phyloP scores from a whole-genome alignment of 2,113 vertebrate species.

The Eulacestoma nigropectus region DNA sequence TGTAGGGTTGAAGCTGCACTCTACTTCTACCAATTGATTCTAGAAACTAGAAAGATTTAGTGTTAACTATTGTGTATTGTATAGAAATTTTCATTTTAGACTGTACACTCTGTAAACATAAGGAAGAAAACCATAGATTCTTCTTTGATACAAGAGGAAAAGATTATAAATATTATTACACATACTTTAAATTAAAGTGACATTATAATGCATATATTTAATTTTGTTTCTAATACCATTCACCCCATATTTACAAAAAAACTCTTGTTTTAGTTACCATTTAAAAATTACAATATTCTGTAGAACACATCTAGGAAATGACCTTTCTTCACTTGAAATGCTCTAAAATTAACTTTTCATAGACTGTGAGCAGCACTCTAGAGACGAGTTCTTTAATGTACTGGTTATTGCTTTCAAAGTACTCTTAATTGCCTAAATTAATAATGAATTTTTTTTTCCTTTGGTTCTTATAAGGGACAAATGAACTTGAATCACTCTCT shows the following conservation, averaged over 20 bases:
- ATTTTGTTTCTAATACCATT: conserved; percentile 52
- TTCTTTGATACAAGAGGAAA: background rate
- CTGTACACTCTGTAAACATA: background rate
- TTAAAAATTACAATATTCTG: conserved; percentile 51
- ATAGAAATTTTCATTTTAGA: background rate
- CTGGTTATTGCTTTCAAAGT: conserved; percentile 75
- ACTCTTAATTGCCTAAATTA: conserved; percentile 81
- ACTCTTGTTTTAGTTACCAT: conserved; percentile 40
- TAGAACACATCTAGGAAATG: conserved; percentile 31
- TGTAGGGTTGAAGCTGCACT: background rate
- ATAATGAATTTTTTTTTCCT: conserved; percentile 53
- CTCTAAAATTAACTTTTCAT: conserved; percentile 68
- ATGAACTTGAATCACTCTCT: conserved; percentile 71
- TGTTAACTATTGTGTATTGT: background rate
- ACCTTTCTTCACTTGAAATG: conserved; percentile 70
- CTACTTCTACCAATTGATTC: background rate
- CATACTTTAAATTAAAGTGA: background rate
- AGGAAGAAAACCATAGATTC: background rate
- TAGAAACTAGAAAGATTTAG: background rate
- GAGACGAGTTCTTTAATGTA: conserved; percentile 66
- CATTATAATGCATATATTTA: background rate
- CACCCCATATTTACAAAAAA: conserved; percentile 50
- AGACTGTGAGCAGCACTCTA: conserved; percentile 40
- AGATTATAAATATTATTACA: background rate
- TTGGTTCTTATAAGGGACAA: conserved; percentile 67